Evolutionary conservation across 2,797 vertebrate species (phyloP), one percentile per base, ranked within the genome.

Genomic region (Knipowitschia caucasica): DNA sequence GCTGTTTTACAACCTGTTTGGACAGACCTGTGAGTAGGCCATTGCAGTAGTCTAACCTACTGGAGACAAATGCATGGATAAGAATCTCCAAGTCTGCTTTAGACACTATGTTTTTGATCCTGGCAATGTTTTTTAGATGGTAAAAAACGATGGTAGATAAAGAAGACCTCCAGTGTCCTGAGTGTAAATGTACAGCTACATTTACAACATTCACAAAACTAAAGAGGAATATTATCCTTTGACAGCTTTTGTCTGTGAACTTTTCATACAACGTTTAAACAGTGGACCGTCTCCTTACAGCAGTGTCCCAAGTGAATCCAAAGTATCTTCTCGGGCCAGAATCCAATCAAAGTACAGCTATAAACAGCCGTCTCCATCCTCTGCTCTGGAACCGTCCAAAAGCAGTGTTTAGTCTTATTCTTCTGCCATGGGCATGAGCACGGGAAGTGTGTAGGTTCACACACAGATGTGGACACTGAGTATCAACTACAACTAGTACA

Each of bases 351-450:
- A 71, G 50, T 53, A 56, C 1, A 26, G 34, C 42, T 58, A 30
- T 45, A 56, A 75, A 77, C 23, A 58, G 35, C 50, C 26, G 71
- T 77, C 66, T 78, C 59, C 50, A 61, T 31, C 9, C 23, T 51
- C 9, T 64, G 20, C 55, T 43, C 35, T 29, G 46, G 78, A 82
- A 80, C 57, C 79, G 18, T 56, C 51, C 52, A 66, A 57, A 67
- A 45, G 55, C 63, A 26, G 42, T 55, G 60, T 77, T 77, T 65
- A 67, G 68, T 70, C 61, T 77, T 58, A n/a, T n/a, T n/a, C n/a
- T 14, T 2, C 46, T 43, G 34, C 65, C 25, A 23, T 27, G 38
- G 52, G 46, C 59, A 52, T 31, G 14, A 17, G 11, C 35, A 43
- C 40, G 27, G 46, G 54, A 20, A 59, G 57, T 39, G 15, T 30